Conservation (phyloP, 2,888 invertebrate species). For the Stenichneumon culpator region DNA sequence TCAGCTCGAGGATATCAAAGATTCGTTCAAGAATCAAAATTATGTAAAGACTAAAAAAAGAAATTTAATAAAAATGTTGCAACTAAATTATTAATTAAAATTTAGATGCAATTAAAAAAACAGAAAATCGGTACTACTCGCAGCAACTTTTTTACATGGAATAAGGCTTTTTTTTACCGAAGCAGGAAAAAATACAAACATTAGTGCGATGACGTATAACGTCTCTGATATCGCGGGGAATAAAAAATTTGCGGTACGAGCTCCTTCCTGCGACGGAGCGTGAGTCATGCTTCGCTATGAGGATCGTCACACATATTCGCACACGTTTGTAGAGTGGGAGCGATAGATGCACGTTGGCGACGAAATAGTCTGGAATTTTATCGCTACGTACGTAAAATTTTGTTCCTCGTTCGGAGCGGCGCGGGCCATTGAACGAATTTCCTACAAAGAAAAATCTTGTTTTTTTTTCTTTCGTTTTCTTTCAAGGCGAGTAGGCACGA, state of each 20-base stretch:
- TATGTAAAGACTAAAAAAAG: not conserved
- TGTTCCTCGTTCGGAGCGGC: not conserved
- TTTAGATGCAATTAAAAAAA: not conserved
- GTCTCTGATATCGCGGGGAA: not conserved
- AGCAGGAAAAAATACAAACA: not conserved
- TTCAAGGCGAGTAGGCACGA: not conserved
- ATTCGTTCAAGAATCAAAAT: not conserved
- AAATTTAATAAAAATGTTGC: not conserved
- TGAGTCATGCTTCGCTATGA: conserved; percentile 36
- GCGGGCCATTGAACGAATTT: not conserved
- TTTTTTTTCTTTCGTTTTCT: not conserved
- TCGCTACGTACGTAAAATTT: not conserved
- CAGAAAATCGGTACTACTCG: not conserved
- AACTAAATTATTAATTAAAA: not conserved
- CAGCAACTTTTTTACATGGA: not conserved
- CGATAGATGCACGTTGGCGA: not conserved
- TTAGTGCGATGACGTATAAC: not conserved
- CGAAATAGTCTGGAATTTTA: not conserved
- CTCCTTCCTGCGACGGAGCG: conserved; percentile 4
- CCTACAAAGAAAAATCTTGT: not conserved
- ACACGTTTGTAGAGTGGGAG: conserved; percentile 10
- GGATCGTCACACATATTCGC: conserved; percentile 15
- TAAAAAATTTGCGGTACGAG: not conserved
- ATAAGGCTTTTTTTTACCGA: too few relatives aligned
- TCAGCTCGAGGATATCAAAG: not conserved